These are phyloP conservation scores for Cyprinodon variegatus DNA, from an alignment of 2,113 vertebrate species.

Conservation along the genomic window DNA sequence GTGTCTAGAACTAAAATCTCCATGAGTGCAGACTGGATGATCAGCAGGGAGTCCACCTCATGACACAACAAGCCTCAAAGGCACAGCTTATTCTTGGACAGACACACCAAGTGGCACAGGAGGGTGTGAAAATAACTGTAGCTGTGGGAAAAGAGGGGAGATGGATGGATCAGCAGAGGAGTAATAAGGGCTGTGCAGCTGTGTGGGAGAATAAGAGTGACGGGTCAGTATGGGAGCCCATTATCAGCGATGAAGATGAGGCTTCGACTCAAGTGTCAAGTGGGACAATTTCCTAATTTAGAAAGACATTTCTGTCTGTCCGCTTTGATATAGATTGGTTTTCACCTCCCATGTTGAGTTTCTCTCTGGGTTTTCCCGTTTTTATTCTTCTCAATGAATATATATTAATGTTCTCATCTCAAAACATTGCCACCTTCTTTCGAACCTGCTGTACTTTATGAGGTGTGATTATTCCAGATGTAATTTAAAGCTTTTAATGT, in stretches of 20 bases:
- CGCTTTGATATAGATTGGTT: neutral
- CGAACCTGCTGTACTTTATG: neutral
- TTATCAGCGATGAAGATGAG: conserved; percentile 42
- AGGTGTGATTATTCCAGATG: neutral
- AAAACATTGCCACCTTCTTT: neutral
- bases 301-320: conserved; percentile 24
- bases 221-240: conserved; percentile 11
- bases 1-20: neutral
- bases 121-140: conserved; percentile 7
- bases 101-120: neutral
- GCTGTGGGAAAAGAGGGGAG: conserved; percentile 6
- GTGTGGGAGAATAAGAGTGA: neutral
- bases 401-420: neutral
- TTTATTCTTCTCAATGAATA: neutral
- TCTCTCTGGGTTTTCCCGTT: neutral
- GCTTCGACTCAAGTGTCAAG: conserved; percentile 36
- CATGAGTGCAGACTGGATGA: neutral
- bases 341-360: conserved; percentile 2
- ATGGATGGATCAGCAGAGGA: conserved; percentile 12
- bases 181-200: neutral
- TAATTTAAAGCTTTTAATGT: neutral
- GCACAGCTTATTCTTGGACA: neutral
- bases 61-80: conserved; percentile 11
- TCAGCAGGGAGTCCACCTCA: neutral
- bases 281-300: conserved; percentile 44